Evolutionary conservation across 2,888 invertebrate genomes (phyloP), one percentile per base, ranked within the genome.

Genomic region (Lithophane socia): DNA sequence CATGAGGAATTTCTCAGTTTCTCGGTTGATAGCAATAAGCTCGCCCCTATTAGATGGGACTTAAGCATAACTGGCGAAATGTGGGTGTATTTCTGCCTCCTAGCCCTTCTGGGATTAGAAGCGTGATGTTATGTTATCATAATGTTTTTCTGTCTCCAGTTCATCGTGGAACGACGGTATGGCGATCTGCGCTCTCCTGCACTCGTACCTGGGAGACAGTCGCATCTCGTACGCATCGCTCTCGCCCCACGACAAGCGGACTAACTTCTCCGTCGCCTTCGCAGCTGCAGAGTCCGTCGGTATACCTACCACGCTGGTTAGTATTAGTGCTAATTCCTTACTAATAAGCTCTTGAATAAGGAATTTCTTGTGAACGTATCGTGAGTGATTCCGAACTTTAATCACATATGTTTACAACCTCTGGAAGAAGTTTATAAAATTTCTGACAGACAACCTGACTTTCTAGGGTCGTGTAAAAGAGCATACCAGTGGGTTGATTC

Each of bases 161-260:
- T 98, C 99, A 86, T 99, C 99, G 72, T 99, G 99, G 99, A 99
- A 99, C 96, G 99, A 99, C 95, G 99, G 98, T 5, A 95, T 99
- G 91, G 99, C 99, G 10, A 97, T 99, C 71, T 99, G 99, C 96
- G 99, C 99, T 54, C 97, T 99, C 73, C 96, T 99, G 85, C 99
- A 99, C 96, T 98, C 98, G 84, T 99, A 99, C 96, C 95, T 99
- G 85, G 96, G 95, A 81, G 98, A 99, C 47, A 98, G 98, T 84
- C 97, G 98, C 86, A 98, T 99, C 89, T 98, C 98, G 47, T 99
- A 99, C 95, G 97, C 98, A 87, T 97, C 98, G 61, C 97, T 99
- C 63, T 97, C 98, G 75, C 98, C 98, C 16, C 97, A 97, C 90
- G 98, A 98, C 93, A 99, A 99, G 95, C 97, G 98, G 75, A 97